Evolutionary conservation across 2,888 invertebrate genomes (phyloP).

Genomic region (Melangyna quadrimaculata): DNA sequence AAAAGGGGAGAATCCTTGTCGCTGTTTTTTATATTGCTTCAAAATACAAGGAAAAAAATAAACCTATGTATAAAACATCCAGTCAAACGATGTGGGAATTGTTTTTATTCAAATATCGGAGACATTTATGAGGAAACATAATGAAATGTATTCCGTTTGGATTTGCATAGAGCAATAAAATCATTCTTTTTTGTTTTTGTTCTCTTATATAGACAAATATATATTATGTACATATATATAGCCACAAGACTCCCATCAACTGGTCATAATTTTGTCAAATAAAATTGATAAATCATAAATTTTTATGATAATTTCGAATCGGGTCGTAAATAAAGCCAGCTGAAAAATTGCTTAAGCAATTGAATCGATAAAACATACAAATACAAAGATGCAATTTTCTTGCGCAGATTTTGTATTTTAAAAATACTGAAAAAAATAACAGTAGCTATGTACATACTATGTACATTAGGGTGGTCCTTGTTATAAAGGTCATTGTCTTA

Average conservation of each 20-base stretch:
- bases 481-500: too few relatives aligned
- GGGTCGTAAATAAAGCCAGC: conserved; percentile 23
- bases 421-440: not conserved
- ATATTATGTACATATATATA: not conserved
- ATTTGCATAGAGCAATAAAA: conserved; percentile 70
- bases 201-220: not conserved
- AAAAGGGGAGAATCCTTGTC: conserved; percentile 29
- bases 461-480: too few relatives aligned
- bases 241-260: conserved; percentile 38
- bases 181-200: not conserved
- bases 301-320: conserved; percentile 64
- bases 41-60: not conserved
- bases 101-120: conserved; percentile 73
- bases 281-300: conserved; percentile 72
- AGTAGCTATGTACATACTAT: too few relatives aligned
- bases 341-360: conserved; percentile 14
- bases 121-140: conserved; percentile 66
- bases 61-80: conserved; percentile 75
- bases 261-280: conserved; percentile 71
- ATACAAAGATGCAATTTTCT: conserved; percentile 28
- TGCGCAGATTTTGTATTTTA: conserved; percentile 3
- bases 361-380: conserved; percentile 64
- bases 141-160: conserved; percentile 38
- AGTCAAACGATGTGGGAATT: conserved; percentile 80
- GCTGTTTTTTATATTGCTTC: not conserved